Conservation (phyloP, 2,113 vertebrate genomes). For the Scytalopus superciliaris region DNA sequence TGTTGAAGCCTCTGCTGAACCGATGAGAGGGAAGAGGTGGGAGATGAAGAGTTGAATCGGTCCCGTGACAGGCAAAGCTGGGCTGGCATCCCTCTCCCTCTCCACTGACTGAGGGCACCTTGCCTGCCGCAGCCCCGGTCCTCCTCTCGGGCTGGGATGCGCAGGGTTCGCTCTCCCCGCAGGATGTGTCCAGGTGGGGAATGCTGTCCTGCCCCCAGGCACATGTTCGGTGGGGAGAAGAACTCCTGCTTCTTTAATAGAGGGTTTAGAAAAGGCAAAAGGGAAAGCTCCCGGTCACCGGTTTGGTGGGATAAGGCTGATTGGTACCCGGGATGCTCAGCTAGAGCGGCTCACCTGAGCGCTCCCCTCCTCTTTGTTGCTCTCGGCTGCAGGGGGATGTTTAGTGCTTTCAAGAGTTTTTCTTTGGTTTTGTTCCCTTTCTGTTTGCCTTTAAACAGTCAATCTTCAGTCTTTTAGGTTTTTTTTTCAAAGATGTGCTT, state of each 20-base stretch:
- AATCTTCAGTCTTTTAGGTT: neutral
- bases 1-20: neutral
- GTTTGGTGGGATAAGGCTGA: neutral
- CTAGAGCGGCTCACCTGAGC: neutral
- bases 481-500: neutral
- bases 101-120: accelerated
- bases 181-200: neutral
- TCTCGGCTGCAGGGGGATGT: neutral
- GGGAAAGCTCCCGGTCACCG: neutral
- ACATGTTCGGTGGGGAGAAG: accelerated
- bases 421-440: neutral
- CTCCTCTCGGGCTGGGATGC: neutral
- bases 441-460: slow-evolving; percentile 35
- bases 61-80: accelerated
- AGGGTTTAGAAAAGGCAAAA: neutral
- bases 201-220: no score
- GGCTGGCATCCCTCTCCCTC: neutral
- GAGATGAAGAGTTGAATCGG: neutral
- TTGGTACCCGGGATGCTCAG: neutral
- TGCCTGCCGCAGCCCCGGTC: accelerated
- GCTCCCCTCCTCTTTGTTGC: neutral
- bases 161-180: accelerated
- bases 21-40: neutral
- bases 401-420: neutral
- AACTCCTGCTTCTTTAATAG: neutral